Conservation (phyloP, 2,888 invertebrate species). For the Drosophila cracens region DNA sequence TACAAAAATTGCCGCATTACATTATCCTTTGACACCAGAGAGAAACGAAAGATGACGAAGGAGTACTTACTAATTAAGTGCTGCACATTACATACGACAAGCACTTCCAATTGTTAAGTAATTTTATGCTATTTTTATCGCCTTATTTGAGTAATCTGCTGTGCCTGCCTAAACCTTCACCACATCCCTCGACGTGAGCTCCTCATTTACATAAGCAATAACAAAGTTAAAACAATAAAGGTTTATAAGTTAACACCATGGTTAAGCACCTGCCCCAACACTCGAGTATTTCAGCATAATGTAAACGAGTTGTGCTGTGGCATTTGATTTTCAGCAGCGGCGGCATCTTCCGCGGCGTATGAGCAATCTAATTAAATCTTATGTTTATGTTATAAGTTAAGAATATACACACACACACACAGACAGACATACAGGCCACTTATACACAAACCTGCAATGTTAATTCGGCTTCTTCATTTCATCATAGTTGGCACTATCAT, state of each 20-base stretch:
- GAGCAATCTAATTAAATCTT: constrained; percentile 74
- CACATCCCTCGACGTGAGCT: constrained; percentile 1
- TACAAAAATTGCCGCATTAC: constrained; percentile 9
- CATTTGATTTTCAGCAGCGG: constrained; percentile 39
- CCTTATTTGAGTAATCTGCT: constrained; percentile 28
- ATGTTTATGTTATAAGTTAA: constrained; percentile 56
- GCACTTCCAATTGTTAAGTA: constrained; percentile 25
- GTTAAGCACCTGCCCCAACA: constrained; percentile 26
- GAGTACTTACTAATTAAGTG: constrained; percentile 28
- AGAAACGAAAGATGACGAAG: background rate
- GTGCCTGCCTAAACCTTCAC: constrained; percentile 6
- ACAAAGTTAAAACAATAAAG: constrained; percentile 60
- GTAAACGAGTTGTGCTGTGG: constrained; percentile 54
- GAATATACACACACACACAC: background rate
- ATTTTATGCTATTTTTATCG: constrained; percentile 33
- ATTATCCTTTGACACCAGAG: constrained; percentile 13
- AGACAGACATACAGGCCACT: constrained; percentile 23
- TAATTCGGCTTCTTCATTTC: constrained; percentile 39
- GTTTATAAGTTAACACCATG: constrained; percentile 62
- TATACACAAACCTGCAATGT: constrained; percentile 54
- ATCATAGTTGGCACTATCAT: constrained; percentile 35
- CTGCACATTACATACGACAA: constrained; percentile 15
- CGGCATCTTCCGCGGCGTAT: constrained; percentile 45
- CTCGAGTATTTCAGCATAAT: constrained; percentile 32
- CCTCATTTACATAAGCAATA: constrained; percentile 65